Evolutionary conservation across 2,797 vertebrate species (phyloP).

Genomic region (Platyrinchus mystaceus): DNA sequence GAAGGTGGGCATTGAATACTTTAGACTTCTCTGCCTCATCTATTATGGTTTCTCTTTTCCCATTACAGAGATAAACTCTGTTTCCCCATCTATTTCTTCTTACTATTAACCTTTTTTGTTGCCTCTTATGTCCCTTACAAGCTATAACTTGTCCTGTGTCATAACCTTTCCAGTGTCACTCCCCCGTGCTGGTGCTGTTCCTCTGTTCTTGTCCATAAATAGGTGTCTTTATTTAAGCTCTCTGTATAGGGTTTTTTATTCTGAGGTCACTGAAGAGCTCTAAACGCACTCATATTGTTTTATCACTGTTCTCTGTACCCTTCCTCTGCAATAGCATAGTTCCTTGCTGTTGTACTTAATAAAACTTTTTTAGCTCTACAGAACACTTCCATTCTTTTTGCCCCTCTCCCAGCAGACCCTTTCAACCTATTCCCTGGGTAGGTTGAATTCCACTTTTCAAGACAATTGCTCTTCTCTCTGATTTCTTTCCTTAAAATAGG

Average conservation of each 20-base stretch:
- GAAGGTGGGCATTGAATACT: neutral
- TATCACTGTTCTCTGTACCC: neutral
- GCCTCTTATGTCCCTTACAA: neutral
- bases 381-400: neutral
- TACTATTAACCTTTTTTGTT: neutral
- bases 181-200: neutral
- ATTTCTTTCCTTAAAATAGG: neutral
- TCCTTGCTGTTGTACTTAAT: neutral
- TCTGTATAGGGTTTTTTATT: neutral
- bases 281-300: neutral
- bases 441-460: neutral
- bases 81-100: neutral
- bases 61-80: neutral
- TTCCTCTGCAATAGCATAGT: neutral
- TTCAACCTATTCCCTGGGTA: neutral
- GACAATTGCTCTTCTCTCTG: neutral
- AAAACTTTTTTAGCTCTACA: neutral
- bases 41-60: neutral
- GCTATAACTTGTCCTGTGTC: neutral
- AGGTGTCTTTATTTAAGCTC: conserved; percentile 20
- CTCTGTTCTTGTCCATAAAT: neutral
- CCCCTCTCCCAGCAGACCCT: neutral
- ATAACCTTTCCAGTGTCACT: neutral
- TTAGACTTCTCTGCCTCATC: neutral
- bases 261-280: neutral